These are phyloP conservation scores for Amiota minor DNA, from an alignment of 2,888 invertebrate genomes.

Conservation along the genomic window DNA sequence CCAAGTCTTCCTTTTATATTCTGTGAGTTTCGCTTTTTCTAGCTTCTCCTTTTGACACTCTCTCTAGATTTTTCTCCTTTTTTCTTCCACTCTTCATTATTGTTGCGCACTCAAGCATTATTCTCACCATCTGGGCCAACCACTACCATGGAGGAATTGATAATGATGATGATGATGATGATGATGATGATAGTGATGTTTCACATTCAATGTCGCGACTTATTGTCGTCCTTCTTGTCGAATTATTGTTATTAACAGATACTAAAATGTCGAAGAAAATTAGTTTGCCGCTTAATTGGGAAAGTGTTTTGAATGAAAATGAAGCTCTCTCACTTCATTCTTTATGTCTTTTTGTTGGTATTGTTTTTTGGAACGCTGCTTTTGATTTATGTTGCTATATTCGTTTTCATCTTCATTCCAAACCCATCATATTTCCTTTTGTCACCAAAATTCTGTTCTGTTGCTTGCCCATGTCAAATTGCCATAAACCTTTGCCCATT, in stretches of 20 bases:
- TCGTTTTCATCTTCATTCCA: too few species aligned
- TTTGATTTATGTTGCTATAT: conserved; percentile 7
- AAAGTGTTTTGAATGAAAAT: conserved; percentile 31
- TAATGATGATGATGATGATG: too few species aligned
- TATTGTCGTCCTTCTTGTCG: background rate
- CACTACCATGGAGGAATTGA: background rate
- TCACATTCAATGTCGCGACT: background rate
- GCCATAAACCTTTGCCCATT: background rate
- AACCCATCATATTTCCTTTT: too few species aligned
- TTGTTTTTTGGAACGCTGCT: background rate
- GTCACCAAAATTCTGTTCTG: background rate
- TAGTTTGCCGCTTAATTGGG: conserved; percentile 30
- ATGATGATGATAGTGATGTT: too few species aligned
- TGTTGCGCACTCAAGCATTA: conserved; percentile 13
- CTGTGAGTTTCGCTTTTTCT: background rate
- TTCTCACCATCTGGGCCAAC: background rate
- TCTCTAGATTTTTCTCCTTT: background rate
- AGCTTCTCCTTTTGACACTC: background rate
- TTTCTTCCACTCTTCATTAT: background rate
- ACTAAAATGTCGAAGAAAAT: conserved; percentile 20
- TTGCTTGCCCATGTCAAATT: background rate
- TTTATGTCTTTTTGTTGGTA: too few species aligned
- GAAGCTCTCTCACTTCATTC: background rate
- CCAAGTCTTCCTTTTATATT: background rate
- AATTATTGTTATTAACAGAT: conserved; percentile 27